Conservation (phyloP, 37 sponge, comb jelly and placozoan genomes). For the Eunapius fragilis region DNA sequence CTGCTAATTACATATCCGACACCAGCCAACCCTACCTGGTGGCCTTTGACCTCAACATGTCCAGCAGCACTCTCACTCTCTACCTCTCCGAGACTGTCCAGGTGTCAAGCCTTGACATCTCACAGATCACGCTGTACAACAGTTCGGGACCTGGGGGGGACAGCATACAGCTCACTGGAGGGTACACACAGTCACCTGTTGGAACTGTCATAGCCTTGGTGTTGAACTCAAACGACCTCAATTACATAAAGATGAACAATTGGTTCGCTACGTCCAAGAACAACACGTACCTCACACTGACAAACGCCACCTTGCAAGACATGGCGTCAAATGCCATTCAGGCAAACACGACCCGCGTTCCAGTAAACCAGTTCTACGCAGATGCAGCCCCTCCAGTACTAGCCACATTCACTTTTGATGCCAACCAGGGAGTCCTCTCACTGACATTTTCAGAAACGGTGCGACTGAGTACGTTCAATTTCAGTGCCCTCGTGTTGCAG, state of each 20-base stretch:
- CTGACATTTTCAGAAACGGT: slow-evolving; percentile 88
- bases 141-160: not conserved
- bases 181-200: slow-evolving; percentile 32
- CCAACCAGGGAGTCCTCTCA: slow-evolving; percentile 43
- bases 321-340: slow-evolving; percentile 54
- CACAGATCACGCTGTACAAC: slow-evolving; percentile 72
- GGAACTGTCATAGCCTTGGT: slow-evolving; percentile 38
- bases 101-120: slow-evolving; percentile 59
- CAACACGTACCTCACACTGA: slow-evolving; percentile 62
- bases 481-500: slow-evolving; percentile 59
- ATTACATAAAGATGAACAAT: slow-evolving; percentile 62
- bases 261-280: slow-evolving; percentile 47
- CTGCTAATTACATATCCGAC: slow-evolving; percentile 48
- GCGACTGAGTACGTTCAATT: slow-evolving; percentile 50
- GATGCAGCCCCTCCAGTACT: slow-evolving; percentile 68
- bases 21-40: slow-evolving; percentile 51
- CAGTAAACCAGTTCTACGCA: slow-evolving; percentile 24
- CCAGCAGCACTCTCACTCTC: slow-evolving; percentile 63
- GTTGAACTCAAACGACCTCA: slow-evolving; percentile 57
- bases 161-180: slow-evolving; percentile 58
- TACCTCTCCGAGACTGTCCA: slow-evolving; percentile 83
- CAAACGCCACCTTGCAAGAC: slow-evolving; percentile 49
- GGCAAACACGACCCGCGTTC: not conserved
- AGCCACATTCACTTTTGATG: slow-evolving; percentile 67
- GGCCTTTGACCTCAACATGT: slow-evolving; percentile 63